Conservation (phyloP, 2,797 vertebrate genomes). For the Synaphobranchus kaupii region DNA sequence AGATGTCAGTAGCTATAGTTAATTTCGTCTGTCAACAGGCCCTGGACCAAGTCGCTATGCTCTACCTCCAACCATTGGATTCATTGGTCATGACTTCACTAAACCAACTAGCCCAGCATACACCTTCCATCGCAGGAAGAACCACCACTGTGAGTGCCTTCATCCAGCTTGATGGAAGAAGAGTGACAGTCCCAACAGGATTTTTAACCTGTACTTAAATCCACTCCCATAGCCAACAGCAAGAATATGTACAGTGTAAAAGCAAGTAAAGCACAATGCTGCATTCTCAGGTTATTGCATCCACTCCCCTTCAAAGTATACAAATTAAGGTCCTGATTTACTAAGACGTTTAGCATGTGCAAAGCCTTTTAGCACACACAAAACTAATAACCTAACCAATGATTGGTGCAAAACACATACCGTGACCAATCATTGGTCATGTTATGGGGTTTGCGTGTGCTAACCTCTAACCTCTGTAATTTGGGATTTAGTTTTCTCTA, state of each 20-base stretch:
- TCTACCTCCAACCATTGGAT: slow-evolving; percentile 80
- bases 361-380: no score
- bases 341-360: no score
- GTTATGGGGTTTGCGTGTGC: no score
- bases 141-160: slow-evolving; percentile 68
- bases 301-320: not conserved
- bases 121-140: slow-evolving; percentile 73
- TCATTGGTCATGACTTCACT: slow-evolving; percentile 79
- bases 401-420: no score
- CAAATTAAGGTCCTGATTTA: no score
- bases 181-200: not conserved
- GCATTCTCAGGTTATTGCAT: not conserved
- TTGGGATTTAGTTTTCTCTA: not conserved
- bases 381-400: no score
- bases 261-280: not conserved
- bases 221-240: not conserved
- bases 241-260: not conserved
- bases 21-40: slow-evolving; percentile 60
- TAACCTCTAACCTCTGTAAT: not conserved
- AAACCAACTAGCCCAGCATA: slow-evolving; percentile 74
- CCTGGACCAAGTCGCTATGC: slow-evolving; percentile 77
- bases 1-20: not conserved
- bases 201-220: not conserved
- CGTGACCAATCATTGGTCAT: no score
- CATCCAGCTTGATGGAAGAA: not conserved